These are phyloP conservation scores for Xestia ashworthii DNA, from an alignment of 2,888 invertebrate species.

Conservation along the genomic window DNA sequence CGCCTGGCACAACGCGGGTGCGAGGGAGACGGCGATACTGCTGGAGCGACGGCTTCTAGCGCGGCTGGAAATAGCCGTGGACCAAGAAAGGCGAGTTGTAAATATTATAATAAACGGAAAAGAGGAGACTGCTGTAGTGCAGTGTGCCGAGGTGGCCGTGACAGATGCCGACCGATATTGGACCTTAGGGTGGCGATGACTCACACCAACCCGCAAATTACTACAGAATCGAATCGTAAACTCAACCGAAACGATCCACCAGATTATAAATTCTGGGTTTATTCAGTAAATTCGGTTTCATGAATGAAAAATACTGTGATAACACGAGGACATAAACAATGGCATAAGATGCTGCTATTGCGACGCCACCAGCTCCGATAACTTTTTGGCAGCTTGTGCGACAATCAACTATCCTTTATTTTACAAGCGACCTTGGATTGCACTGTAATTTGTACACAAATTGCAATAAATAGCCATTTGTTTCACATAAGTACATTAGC, in stretches of 20 bases:
- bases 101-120: slow-evolving; percentile 91
- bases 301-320: slow-evolving; percentile 78
- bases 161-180: slow-evolving; percentile 77
- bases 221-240: slow-evolving; percentile 63
- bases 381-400: slow-evolving; percentile 78
- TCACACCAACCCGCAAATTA: slow-evolving; percentile 61
- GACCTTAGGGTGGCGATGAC: slow-evolving; percentile 75
- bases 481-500: slow-evolving; percentile 43
- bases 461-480: slow-evolving; percentile 41
- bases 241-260: slow-evolving; percentile 51
- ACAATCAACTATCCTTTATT: slow-evolving; percentile 66
- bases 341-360: slow-evolving; percentile 64
- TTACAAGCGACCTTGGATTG: slow-evolving; percentile 63
- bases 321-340: slow-evolving; percentile 72
- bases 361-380: slow-evolving; percentile 73
- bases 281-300: slow-evolving; percentile 68
- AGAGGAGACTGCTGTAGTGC: slow-evolving; percentile 87
- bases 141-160: slow-evolving; percentile 89
- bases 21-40: slow-evolving; percentile 79
- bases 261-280: slow-evolving; percentile 69
- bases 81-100: slow-evolving; percentile 92
- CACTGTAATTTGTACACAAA: slow-evolving; percentile 33
- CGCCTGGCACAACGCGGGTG: slow-evolving; percentile 75
- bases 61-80: slow-evolving; percentile 90
- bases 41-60: slow-evolving; percentile 83